These are phyloP conservation scores for Aquatica leii DNA, from an alignment of 2,888 invertebrate species.

Conservation along the genomic window DNA sequence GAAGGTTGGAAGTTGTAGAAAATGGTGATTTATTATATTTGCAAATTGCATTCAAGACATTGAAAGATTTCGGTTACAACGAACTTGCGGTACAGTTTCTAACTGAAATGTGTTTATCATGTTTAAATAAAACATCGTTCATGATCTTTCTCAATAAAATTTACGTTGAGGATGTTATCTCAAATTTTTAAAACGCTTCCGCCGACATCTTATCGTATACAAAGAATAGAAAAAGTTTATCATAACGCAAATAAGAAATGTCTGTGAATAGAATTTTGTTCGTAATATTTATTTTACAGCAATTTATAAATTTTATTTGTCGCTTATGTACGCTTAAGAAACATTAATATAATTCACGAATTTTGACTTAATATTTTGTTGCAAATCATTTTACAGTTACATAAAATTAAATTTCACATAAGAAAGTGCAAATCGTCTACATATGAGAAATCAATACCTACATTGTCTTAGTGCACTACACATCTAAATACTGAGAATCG, in stretches of 20 bases:
- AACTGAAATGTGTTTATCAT: conserved; percentile 20
- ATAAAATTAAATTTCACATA: too few relatives aligned
- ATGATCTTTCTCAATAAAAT: conserved; percentile 37
- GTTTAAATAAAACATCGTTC: conserved; percentile 30
- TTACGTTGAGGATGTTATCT: conserved; percentile 24
- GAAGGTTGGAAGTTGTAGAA: neutral
- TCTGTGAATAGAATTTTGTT: neutral
- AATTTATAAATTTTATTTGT: too few relatives aligned
- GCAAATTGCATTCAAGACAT: conserved; percentile 1
- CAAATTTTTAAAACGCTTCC: conserved; percentile 30
- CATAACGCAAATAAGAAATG: conserved; percentile 13
- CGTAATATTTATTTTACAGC: too few relatives aligned
- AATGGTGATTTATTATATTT: conserved; percentile 1
- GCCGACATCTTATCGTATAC: conserved; percentile 23
- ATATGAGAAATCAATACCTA: too few relatives aligned
- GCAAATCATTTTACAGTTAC: too few relatives aligned
- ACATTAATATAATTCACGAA: too few relatives aligned
- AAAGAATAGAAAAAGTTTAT: conserved; percentile 4
- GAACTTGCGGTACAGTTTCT: neutral
- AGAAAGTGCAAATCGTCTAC: too few relatives aligned
- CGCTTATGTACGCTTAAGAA: too few relatives aligned
- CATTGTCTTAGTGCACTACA: too few relatives aligned
- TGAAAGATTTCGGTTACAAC: neutral
- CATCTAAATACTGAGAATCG: too few relatives aligned
- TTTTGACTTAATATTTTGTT: too few relatives aligned